phyloP scores from a whole-genome alignment of 2,797 vertebrate genomes.

The Erethizon dorsatum region DNA sequence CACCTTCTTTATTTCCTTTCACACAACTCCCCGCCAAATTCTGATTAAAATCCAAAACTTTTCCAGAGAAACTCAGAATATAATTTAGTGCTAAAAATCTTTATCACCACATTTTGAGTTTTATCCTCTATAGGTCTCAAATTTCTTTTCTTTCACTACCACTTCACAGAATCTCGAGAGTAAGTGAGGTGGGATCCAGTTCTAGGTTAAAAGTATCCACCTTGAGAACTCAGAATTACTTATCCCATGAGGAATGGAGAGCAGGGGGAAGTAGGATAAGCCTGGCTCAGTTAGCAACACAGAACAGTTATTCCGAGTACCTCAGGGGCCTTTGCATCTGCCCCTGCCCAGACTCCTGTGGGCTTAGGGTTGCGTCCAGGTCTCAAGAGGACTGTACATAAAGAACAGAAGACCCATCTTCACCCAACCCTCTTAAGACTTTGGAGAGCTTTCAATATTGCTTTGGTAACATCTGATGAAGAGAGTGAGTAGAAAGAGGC shows the following conservation, averaged over 20 bases:
- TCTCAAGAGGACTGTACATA: neutral
- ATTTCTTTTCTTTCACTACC: neutral
- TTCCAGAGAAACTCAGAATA: constrained; percentile 9
- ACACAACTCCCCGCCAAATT: neutral
- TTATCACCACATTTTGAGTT: neutral
- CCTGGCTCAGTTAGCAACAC: neutral
- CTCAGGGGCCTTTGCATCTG: neutral
- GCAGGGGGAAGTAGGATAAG: neutral
- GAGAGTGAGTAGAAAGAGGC: neutral
- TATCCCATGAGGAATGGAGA: neutral
- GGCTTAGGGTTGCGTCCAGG: neutral
- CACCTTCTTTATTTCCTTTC: constrained; percentile 24
- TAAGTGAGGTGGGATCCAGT: neutral
- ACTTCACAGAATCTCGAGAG: neutral
- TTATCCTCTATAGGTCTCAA: neutral
- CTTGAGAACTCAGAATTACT: neutral
- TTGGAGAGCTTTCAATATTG: neutral
- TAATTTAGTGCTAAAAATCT: neutral
- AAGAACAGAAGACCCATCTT: neutral
- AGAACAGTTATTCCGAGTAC: neutral
- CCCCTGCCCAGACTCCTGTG: neutral
- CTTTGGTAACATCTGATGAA: neutral
- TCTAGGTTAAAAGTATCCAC: neutral
- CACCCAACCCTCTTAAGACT: neutral
- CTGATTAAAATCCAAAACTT: neutral